phyloP scores from a whole-genome alignment of 2,113 vertebrate genomes.

The Acanthochromis polyacanthus region DNA sequence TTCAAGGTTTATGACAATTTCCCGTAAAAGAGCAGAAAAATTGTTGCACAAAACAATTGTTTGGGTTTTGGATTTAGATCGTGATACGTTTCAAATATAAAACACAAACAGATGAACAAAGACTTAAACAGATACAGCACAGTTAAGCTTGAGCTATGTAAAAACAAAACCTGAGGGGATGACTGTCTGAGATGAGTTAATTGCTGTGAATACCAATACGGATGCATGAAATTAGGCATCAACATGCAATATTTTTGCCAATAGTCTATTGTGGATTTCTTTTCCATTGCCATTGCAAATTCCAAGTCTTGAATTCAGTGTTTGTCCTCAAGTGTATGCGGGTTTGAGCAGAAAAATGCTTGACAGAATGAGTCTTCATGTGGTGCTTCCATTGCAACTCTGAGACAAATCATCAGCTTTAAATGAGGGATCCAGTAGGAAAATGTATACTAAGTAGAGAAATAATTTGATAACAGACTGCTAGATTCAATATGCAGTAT shows the following conservation, averaged over 20 bases:
- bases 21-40: slow-evolving; percentile 42
- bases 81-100: slow-evolving; percentile 60
- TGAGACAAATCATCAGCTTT: not conserved
- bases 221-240: not conserved
- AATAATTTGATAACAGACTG: not conserved
- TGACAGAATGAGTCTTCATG: not conserved
- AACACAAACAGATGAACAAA: slow-evolving; percentile 51
- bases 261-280: not conserved
- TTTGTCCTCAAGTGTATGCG: not conserved
- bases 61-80: slow-evolving; percentile 48
- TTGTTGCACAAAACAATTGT: slow-evolving; percentile 40
- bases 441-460: not conserved
- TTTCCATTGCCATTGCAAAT: not conserved
- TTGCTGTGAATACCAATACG: not conserved
- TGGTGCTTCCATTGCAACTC: not conserved
- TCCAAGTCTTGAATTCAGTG: not conserved
- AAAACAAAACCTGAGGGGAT: slow-evolving; percentile 19
- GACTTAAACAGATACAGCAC: slow-evolving; percentile 20
- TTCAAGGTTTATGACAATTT: slow-evolving; percentile 62
- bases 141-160: slow-evolving; percentile 21
- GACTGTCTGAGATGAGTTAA: not conserved
- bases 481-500: not conserved
- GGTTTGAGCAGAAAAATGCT: not conserved
- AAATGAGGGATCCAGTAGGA: not conserved
- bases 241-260: slow-evolving; percentile 9